Base-by-base conservation (phyloP, 2,888 invertebrate species). In the Trichacis sp. region DNA sequence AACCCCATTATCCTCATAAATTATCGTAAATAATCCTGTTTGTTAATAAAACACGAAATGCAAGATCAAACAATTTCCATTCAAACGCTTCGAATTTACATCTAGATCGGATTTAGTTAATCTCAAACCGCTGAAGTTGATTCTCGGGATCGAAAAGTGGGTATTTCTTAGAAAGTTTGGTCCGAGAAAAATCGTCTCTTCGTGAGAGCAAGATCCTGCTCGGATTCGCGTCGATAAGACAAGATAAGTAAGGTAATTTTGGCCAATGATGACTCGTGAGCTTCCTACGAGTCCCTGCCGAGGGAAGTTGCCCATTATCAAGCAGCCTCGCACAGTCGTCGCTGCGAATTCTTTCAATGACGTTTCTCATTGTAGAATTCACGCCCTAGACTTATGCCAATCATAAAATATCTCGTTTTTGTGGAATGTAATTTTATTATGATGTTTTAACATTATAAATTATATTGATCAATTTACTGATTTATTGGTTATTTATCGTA, bases 261-360 rank as follows among this genome's bases (percentile, higher is more conserved):
- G 80, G 76, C 75, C 82, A 82, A 83, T 82, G 81, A 83, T 82
- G 80, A 83, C 81, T 82, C 78, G 79, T 83, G 83, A 77, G 77
- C 81, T 82, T 82, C 82, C 82, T 82, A 81, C 81, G 77, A 81
- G 76, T 78, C 73, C 77, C 55, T 79, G 76, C 62, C 69, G 77
- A 79, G 80, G 84, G 84, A 84, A 84, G 83, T 84, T 72, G 77
- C 76, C 80, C 78, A 83, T 84, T 84, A 83, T 75, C 71, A 73
- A 75, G 74, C 75, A 73, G 72, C 77, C 74, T 76, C 71, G 83
- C 82, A 82, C 83, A 82, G 81, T 82, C 82, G 76, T 72, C 68
- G 70, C 77, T 74, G 77, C 73, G 80, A 80, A 76, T 75, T 69
- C 70, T 62, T 53, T 18, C 69, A 68, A 69, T 69, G 64, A 73